These are phyloP conservation scores for Monoplex corrugatus DNA, from an alignment of 2,888 invertebrate species.

Conservation along the genomic window DNA sequence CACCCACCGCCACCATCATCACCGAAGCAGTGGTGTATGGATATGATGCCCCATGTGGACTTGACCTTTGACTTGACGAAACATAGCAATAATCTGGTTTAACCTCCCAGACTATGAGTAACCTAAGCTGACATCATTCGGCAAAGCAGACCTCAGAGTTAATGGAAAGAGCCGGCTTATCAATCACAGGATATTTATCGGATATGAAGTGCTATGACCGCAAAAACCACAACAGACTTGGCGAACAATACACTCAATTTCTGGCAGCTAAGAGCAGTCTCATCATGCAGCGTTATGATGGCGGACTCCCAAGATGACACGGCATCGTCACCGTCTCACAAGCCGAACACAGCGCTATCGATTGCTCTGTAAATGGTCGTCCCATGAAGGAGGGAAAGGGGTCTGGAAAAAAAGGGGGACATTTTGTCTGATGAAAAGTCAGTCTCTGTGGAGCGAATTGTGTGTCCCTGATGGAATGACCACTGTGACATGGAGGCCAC, in stretches of 20 bases:
- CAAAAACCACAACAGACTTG: no score
- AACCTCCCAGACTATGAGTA: background rate
- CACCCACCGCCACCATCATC: no score
- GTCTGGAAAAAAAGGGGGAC: no score
- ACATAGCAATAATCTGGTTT: no score
- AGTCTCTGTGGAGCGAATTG: background rate
- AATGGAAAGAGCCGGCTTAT: slow-evolving; percentile 11
- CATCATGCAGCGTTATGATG: slow-evolving; percentile 17
- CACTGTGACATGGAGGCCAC: background rate
- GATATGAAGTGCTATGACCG: slow-evolving; percentile 14
- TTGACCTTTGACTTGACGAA: no score
- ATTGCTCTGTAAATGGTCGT: background rate
- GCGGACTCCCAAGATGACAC: slow-evolving; percentile 30
- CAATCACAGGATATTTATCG: slow-evolving; percentile 11
- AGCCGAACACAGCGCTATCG: background rate
- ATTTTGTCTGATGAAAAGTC: slow-evolving; percentile 7
- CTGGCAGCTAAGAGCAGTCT: slow-evolving; percentile 31
- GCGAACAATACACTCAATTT: slow-evolving; percentile 27
- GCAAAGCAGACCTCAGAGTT: background rate
- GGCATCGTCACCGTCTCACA: slow-evolving; percentile 1
- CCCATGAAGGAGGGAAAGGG: no score
- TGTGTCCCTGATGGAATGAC: background rate
- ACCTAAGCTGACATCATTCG: background rate
- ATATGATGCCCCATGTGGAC: no score
- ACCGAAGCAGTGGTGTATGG: no score